Percentiles rank a stretch among this genome's conserved stretches.
These are phyloP conservation scores for Macrochelys suwanniensis DNA, from an alignment of 2,797 vertebrate genomes.

Conservation along the genomic window DNA sequence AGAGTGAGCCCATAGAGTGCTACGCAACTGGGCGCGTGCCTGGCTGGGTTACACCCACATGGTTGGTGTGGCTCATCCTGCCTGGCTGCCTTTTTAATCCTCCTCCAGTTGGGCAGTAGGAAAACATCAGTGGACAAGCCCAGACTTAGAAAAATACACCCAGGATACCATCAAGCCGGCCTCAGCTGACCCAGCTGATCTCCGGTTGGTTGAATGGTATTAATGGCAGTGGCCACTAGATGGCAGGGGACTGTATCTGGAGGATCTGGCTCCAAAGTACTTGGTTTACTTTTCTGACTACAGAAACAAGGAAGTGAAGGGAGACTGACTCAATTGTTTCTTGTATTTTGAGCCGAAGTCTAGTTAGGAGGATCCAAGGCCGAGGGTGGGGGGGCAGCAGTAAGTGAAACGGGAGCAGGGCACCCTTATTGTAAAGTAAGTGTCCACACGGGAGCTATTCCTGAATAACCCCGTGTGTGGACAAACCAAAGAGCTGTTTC, in stretches of 20 bases:
- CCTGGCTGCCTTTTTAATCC: neutral
- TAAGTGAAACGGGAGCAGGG: neutral
- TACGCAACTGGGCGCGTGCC: neutral
- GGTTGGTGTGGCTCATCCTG: too few relatives aligned
- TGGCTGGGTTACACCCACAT: neutral
- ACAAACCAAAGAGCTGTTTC: neutral
- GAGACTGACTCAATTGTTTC: slow-evolving; percentile 23
- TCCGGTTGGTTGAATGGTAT: neutral
- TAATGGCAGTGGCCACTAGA: slow-evolving; percentile 39
- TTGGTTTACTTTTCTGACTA: neutral
- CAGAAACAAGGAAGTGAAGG: slow-evolving; percentile 50
- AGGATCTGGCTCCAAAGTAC: neutral
- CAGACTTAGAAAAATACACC: neutral
- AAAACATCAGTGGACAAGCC: neutral
- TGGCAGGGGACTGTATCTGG: slow-evolving; percentile 39
- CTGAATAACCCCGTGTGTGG: neutral
- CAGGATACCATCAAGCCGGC: rapidly evolving
- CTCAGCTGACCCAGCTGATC: neutral
- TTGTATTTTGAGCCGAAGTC: slow-evolving; percentile 28
- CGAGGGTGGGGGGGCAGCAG: slow-evolving; percentile 33
- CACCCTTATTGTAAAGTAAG: neutral
- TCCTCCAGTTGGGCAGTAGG: neutral
- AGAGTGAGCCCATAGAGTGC: neutral
- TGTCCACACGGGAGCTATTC: neutral
- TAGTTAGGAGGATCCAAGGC: neutral